phyloP scores from a whole-genome alignment of 1,140 invertebrate species.

The Nautilus pompilius region DNA sequence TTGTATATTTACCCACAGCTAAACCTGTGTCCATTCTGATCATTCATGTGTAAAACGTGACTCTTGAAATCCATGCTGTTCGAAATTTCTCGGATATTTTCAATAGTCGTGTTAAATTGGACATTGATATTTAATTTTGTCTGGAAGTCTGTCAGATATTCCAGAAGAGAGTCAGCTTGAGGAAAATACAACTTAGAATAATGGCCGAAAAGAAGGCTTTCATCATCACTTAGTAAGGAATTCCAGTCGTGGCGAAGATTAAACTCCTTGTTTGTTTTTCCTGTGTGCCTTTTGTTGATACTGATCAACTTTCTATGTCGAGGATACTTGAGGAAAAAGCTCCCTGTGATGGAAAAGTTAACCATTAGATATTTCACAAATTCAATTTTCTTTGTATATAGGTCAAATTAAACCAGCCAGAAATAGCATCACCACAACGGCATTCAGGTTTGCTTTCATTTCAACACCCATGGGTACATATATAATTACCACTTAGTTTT shows the following conservation, averaged over 20 bases:
- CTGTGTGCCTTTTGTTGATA: constrained; percentile 58
- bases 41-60: constrained; percentile 40
- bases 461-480: too few species aligned
- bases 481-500: too few species aligned
- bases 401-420: too few species aligned
- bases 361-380: too few species aligned
- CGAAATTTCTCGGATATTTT: constrained; percentile 33
- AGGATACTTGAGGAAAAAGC: constrained; percentile 56
- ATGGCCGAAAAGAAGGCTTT: constrained; percentile 42
- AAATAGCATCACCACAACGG: too few species aligned
- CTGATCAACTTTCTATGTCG: constrained; percentile 58
- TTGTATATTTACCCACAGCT: constrained; percentile 44
- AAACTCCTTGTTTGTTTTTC: constrained; percentile 57
- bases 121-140: constrained; percentile 46
- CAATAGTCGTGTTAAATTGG: constrained; percentile 51
- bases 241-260: constrained; percentile 60
- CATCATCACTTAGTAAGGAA: constrained; percentile 55
- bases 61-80: constrained; percentile 18
- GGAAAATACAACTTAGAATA: constrained; percentile 57
- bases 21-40: constrained; percentile 46
- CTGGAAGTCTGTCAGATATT: constrained; percentile 54
- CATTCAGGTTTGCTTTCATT: too few species aligned
- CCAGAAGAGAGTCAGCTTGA: constrained; percentile 40
- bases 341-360: constrained; percentile 51
- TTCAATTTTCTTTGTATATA: too few species aligned